Evolutionary conservation across 2,888 invertebrate genomes (phyloP).

Genomic region (Oscheius sp.): DNA sequence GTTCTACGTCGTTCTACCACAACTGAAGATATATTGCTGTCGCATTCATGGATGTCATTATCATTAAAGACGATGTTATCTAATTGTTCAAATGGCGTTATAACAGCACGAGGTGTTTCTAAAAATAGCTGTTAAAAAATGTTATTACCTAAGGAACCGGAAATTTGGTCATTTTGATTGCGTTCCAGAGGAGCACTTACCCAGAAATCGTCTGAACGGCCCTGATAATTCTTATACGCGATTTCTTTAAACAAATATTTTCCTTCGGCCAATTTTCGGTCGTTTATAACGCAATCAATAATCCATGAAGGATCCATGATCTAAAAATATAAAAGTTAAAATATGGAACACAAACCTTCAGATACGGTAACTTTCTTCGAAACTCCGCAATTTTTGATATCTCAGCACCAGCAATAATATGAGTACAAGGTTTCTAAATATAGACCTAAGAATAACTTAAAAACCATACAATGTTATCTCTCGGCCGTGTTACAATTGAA

Average conservation of each 20-base stretch:
- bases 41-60: background rate
- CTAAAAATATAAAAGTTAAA: constrained; percentile 6
- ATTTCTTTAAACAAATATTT: background rate
- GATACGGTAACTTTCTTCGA: background rate
- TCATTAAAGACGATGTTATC: too few species aligned
- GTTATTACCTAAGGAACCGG: background rate
- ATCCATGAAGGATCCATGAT: constrained; percentile 27
- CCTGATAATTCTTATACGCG: constrained; percentile 6
- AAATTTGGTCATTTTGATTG: background rate
- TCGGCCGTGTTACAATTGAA: constrained; percentile 1
- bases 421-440: constrained; percentile 23
- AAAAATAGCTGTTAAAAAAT: background rate
- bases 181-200: background rate
- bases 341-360: constrained; percentile 9
- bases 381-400: constrained; percentile 10
- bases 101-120: constrained; percentile 9
- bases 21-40: background rate
- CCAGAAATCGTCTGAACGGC: constrained; percentile 17
- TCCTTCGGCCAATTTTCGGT: background rate
- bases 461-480: constrained; percentile 9
- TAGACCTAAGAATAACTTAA: background rate
- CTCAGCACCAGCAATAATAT: constrained; percentile 8
- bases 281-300: constrained; percentile 22
- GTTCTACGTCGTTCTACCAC: background rate
- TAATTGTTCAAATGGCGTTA: too few species aligned